Percentiles rank a stretch among this genome's conserved stretches.
Conservation (phyloP, 1,140 invertebrate genomes). For the Nylanderia fulva region DNA sequence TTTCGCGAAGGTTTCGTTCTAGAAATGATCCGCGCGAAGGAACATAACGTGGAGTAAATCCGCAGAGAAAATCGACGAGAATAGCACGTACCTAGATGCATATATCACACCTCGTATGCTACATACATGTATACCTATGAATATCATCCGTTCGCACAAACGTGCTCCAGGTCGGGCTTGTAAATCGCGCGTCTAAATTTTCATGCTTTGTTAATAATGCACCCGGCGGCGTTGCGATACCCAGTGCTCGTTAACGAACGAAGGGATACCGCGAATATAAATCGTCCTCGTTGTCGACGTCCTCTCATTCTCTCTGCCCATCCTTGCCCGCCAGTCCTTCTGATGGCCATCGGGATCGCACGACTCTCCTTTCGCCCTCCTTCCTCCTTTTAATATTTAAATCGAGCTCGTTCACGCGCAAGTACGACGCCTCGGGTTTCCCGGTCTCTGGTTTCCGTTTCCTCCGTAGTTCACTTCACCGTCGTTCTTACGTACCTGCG, state of each 20-base stretch:
- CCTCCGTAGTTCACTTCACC: not conserved
- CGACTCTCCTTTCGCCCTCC: not conserved
- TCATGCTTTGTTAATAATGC: constrained; percentile 62
- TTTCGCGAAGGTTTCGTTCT: not conserved
- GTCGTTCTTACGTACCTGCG: not conserved
- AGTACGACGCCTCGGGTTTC: constrained; percentile 41
- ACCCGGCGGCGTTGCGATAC: constrained; percentile 45
- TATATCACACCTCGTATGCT: too few species aligned
- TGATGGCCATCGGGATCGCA: constrained; percentile 30
- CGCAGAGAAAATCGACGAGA: constrained; percentile 28
- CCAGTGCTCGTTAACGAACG: constrained; percentile 54
- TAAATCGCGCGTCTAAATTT: constrained; percentile 60
- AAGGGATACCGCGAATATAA: constrained; percentile 60
- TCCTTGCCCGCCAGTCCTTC: constrained; percentile 11
- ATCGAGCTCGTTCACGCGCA: constrained; percentile 46
- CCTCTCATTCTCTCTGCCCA: constrained; percentile 7
- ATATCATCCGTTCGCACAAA: constrained; percentile 13
- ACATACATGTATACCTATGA: constrained; percentile 36
- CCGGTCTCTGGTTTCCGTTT: constrained; percentile 51
- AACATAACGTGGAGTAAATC: not conserved
- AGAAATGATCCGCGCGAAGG: not conserved
- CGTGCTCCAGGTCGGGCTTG: constrained; percentile 12
- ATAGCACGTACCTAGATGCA: constrained; percentile 2
- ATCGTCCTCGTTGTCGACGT: constrained; percentile 46
- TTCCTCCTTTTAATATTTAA: constrained; percentile 54